Base-by-base conservation (phyloP, 2,888 invertebrate species). In the Drosophila seclusa region DNA sequence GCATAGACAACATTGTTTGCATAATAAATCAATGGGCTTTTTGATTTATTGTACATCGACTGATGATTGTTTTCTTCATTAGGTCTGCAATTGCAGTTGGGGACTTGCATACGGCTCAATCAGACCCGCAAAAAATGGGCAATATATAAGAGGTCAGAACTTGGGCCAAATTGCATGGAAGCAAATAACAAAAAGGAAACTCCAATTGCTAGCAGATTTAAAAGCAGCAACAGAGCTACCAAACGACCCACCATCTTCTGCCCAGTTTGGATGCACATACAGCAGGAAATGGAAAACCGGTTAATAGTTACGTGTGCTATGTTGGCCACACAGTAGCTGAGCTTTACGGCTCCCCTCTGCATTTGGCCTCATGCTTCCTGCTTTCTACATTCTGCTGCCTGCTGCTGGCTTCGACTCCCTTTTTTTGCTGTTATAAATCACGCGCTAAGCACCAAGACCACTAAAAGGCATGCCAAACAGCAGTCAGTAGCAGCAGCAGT, bases 261-360 rank as follows among this genome's bases (percentile, higher is more conserved):
- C 71, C 72, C 74, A 78, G 78, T 80, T 86, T 84, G 83, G 83
- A 76, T 87, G 87, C 87, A 85, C 83, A 84, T 83, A 89, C 87
- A 87, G 76, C 85, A 89, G 89, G 87, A 87, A 87, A 87, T 87
- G 81, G 89, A 79, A 76, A 89, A 76, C 85, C 79, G 82, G 83
- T 83, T 74, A 84, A 84, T 76, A 74, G 84, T 78, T 87, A 87
- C 87, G 89, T 86, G 87, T 88, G 87, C 82, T 82, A 38, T 76
- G 49, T 75, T 85, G 74, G 85, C 85, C 85, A 83, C 69, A 85
- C 68, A 84, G 82, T 72, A 66, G 75, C 71, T 53, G 64, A 73
- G 68, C 67, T 61, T 57, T 69, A 52, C 61, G 45, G 45, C 59
- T 67, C 57, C 50, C 65, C 45, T 32, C 34, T 40, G 66, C 62